These are phyloP conservation scores for Beroe forskalii DNA, from an alignment of 37 sponge, comb jelly and placozoan species.

Conservation along the genomic window DNA sequence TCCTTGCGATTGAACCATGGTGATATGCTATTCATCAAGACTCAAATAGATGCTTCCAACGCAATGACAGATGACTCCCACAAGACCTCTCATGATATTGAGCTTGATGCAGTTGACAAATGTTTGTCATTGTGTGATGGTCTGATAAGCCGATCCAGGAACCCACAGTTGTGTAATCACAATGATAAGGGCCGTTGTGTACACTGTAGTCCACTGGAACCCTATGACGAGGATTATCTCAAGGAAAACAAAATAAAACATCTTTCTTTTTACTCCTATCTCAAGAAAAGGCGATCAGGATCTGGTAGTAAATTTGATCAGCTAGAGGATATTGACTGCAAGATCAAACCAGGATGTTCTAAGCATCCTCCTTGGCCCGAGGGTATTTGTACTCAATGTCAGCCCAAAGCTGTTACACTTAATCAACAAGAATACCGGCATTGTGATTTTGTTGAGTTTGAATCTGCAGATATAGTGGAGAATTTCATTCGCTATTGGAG, in stretches of 20 bases:
- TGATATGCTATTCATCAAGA: slow-evolving; percentile 38
- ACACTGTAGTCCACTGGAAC: slow-evolving; percentile 91
- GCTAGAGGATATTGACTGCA: slow-evolving; percentile 85
- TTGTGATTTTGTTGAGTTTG: slow-evolving; percentile 93
- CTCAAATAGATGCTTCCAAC: neutral
- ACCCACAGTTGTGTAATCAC: slow-evolving; percentile 93
- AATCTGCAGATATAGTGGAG: slow-evolving; percentile 83
- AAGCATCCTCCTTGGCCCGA: slow-evolving; percentile 93
- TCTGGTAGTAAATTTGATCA: slow-evolving; percentile 82
- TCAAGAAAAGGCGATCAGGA: slow-evolving; percentile 85
- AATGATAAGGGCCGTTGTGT: slow-evolving; percentile 78
- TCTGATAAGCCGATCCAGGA: slow-evolving; percentile 71
- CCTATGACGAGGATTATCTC: slow-evolving; percentile 78
- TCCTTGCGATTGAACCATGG: slow-evolving; percentile 40
- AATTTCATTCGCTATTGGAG: slow-evolving; percentile 88
- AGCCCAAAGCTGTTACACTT: slow-evolving; percentile 86
- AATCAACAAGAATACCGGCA: slow-evolving; percentile 89
- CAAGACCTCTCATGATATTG: slow-evolving; percentile 10
- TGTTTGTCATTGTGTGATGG: slow-evolving; percentile 73
- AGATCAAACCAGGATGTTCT: slow-evolving; percentile 79
- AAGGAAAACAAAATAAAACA: slow-evolving; percentile 77
- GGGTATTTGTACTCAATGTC: slow-evolving; percentile 91
- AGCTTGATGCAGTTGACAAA: slow-evolving; percentile 85
- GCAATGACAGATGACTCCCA: neutral
- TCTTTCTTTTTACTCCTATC: slow-evolving; percentile 87